A percentile compares a stretch with the other conserved stretches of the same genome.
phyloP scores from a whole-genome alignment of 2,113 vertebrate genomes.

The Okapia johnstoni region DNA sequence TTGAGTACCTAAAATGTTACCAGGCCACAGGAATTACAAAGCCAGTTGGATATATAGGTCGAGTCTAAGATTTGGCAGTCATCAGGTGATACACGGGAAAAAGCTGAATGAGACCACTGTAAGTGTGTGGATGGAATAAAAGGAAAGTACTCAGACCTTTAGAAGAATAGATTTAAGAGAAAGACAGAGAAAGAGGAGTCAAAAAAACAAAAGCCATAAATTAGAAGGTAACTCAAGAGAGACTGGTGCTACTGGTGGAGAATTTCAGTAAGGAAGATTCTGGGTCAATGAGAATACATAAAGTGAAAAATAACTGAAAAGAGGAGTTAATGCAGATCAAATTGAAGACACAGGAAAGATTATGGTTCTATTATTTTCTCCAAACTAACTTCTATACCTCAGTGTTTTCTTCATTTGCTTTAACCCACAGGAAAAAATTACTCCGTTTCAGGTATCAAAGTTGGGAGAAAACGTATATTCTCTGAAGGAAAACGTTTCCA shows the following conservation, averaged over 20 bases:
- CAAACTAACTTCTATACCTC: not conserved
- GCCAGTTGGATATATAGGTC: not conserved
- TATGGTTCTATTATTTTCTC: not conserved
- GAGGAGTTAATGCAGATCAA: not conserved
- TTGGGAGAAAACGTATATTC: not conserved
- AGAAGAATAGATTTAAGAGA: not conserved
- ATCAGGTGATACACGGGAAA: not conserved
- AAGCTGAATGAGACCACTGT: not conserved
- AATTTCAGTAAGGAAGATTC: not conserved
- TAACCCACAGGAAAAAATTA: not conserved
- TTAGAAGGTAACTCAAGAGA: not conserved
- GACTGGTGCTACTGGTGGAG: not conserved
- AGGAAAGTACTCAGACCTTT: not conserved
- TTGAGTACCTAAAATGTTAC: not conserved
- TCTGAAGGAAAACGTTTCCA: not conserved
- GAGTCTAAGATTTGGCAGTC: not conserved
- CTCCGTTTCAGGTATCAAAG: not conserved
- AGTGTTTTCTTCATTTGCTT: not conserved
- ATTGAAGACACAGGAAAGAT: not conserved
- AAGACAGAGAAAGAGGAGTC: not conserved
- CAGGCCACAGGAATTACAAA: not conserved
- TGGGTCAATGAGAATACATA: not conserved
- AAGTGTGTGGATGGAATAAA: not conserved
- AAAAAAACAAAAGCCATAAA: not conserved
- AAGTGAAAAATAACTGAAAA: not conserved